Conservation (phyloP, 2,888 invertebrate species). For the Linnaemya vulpina region DNA sequence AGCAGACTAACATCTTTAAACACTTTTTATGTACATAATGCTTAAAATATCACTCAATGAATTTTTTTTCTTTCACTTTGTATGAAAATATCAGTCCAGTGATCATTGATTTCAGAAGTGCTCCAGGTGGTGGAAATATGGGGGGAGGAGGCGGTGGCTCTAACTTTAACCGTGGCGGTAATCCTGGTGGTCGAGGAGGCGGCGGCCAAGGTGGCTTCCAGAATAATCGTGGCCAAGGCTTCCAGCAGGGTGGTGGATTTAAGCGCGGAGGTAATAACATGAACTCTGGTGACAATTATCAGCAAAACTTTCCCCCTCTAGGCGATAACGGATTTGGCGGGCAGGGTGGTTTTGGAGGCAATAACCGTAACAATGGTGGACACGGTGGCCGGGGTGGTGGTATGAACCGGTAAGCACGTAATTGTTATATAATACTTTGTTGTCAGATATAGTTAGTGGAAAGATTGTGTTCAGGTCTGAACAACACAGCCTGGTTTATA, state of each 20-base stretch:
- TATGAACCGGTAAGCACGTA: constrained; percentile 77
- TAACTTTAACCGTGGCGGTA: constrained; percentile 80
- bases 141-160: constrained; percentile 73
- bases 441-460: no score
- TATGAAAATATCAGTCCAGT: constrained; percentile 19
- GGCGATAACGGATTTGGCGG: constrained; percentile 62
- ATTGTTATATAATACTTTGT: constrained; percentile 3
- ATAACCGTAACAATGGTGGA: constrained; percentile 65
- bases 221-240: constrained; percentile 68
- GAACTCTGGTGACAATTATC: constrained; percentile 75
- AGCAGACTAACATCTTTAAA: background rate
- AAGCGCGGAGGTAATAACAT: constrained; percentile 79
- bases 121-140: constrained; percentile 45
- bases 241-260: constrained; percentile 80
- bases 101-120: constrained; percentile 45
- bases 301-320: constrained; percentile 80
- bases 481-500: no score
- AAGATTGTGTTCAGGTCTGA: no score
- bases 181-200: constrained; percentile 77
- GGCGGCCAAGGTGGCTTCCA: constrained; percentile 78
- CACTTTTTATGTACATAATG: background rate
- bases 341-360: constrained; percentile 54
- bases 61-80: background rate
- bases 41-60: background rate
- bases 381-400: constrained; percentile 71